Conservation (phyloP, 35 echinoderm and acorn worm genomes). For the Hemicentrotus pulcherrimus region DNA sequence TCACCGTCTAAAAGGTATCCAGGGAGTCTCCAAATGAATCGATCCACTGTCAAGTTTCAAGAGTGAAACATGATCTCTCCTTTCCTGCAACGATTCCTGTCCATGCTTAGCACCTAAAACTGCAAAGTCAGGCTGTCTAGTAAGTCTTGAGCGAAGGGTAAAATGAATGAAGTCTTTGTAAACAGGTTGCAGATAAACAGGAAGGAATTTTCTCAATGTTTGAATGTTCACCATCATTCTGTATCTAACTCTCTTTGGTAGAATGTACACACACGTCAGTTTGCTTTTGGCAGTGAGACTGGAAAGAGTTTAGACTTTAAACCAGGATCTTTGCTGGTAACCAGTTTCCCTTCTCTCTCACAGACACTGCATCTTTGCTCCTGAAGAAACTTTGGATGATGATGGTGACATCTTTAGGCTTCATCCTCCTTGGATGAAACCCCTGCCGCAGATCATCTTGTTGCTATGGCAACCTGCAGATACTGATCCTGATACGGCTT, state of each 20-base stretch:
- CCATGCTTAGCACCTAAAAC: background rate
- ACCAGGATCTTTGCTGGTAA: background rate
- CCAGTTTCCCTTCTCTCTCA: background rate
- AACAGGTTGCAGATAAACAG: background rate
- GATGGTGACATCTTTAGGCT: background rate
- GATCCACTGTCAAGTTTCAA: background rate
- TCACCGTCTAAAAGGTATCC: no score
- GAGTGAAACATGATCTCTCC: background rate
- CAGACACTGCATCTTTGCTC: background rate
- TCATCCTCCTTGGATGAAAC: background rate
- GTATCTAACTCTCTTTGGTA: background rate
- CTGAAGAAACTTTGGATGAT: background rate
- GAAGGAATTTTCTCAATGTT: background rate
- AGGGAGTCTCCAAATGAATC: no score
- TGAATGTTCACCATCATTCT: background rate
- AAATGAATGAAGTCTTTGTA: background rate
- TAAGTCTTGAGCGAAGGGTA: background rate
- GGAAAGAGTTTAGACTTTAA: background rate
- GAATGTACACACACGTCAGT: background rate
- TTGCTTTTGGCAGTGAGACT: background rate
- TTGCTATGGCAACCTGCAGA: conserved; percentile 28
- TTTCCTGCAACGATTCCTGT: background rate
- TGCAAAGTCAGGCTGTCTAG: background rate
- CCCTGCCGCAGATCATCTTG: conserved; percentile 16
- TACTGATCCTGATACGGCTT: conserved; percentile 52